Evolutionary conservation across 2,797 vertebrate species (phyloP), one percentile per base, ranked within the genome.

Genomic region (Myotis pilosus): DNA sequence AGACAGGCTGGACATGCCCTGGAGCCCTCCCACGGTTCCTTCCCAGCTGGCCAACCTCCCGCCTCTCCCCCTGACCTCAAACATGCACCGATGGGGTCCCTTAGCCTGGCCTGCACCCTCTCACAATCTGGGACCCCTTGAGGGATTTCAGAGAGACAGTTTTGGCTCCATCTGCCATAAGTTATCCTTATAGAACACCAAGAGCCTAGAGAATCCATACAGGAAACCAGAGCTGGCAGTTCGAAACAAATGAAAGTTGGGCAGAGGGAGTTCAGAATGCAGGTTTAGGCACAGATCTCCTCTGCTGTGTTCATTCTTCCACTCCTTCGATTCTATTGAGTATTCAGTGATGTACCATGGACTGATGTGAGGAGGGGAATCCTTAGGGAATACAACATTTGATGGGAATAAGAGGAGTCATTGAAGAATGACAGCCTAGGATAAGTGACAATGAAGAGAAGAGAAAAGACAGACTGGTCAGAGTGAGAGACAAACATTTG

Each of bases 391-490:
- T 60, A 85, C 33, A 81, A 38, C 53, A 49, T 30, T 55, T 51
- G 71, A 38, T 41, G 36, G 33, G 38, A 71, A 30, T 20, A 13
- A 8, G 17, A 36, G 64, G 62, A 55, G 36, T 91, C 17, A 33
- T 8, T 16, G 30, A 71, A 86, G 53, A 3, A 23, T 20, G 12
- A 22, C 66, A 94, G 33, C 11, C 28, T 47, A 38, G 3, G 12
- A 57, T 44, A 49, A 89, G 38, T 89, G 62, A 17, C 33, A 62
- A 89, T 30, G 55, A 49, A 85, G 3, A 28, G 28, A 68, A 55
- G 10, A 44, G 87, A 49, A 30, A 87, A 94, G 22, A 94, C 76
- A 89, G 51, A 96, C 95, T 96, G 97, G 82, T 80, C 90, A 79
- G 92, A 92, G 92, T 82, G 87, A 94, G 79, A 89, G 57, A 96